Conservation (phyloP, 1,140 invertebrate species). For the Tetramorium parvispinum region DNA sequence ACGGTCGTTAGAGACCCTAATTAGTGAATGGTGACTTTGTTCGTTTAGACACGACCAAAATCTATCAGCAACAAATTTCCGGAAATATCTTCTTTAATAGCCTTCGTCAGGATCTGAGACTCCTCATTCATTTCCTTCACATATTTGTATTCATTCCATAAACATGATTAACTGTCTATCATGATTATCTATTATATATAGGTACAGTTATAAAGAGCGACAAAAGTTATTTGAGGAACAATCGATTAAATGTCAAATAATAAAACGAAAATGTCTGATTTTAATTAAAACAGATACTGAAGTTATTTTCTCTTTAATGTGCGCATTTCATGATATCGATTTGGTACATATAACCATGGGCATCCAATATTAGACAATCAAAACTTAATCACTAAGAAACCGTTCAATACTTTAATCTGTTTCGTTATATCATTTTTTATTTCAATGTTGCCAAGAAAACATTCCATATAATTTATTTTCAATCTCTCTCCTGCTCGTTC, state of each 20-base stretch:
- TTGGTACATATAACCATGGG: background rate
- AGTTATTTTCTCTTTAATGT: background rate
- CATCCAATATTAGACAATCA: background rate
- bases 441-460: background rate
- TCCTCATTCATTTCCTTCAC: background rate
- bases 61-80: constrained; percentile 21
- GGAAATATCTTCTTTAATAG: constrained; percentile 46
- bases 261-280: constrained; percentile 29
- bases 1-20: constrained; percentile 65
- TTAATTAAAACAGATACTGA: background rate
- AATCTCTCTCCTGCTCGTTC: background rate
- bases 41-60: constrained; percentile 1
- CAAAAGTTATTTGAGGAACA: background rate
- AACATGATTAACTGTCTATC: background rate
- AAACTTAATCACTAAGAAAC: background rate
- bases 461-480: background rate
- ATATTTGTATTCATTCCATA: background rate
- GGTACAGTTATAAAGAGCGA: background rate
- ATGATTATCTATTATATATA: background rate
- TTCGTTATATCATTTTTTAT: background rate
- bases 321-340: background rate
- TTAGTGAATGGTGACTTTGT: constrained; percentile 55
- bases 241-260: background rate
- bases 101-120: background rate
- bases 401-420: background rate